Percentiles rank a stretch among this genome's conserved stretches.
Conservation (phyloP, 2,113 vertebrate genomes). For the Dipodomys ordii region DNA sequence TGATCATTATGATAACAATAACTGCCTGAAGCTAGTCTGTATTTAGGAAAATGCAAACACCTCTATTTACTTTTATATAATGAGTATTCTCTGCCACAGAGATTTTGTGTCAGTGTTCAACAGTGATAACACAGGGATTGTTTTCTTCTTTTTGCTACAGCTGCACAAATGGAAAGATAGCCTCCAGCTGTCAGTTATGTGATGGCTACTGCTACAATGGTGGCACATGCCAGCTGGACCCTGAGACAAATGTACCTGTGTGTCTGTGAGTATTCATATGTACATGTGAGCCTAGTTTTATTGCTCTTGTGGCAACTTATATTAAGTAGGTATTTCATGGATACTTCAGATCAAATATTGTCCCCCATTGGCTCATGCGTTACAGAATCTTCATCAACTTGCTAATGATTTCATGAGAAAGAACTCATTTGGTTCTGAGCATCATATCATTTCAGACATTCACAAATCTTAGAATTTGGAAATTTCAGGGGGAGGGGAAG, state of each 20-base stretch:
- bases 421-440: conserved; percentile 52
- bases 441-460: conserved; percentile 61
- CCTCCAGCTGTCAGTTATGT: conserved; percentile 97
- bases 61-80: neutral
- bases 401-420: conserved; percentile 52
- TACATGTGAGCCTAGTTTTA: neutral
- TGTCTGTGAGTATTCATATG: conserved; percentile 96
- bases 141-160: conserved; percentile 84
- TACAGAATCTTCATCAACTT: conserved; percentile 59
- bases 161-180: conserved; percentile 97
- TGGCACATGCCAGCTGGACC: conserved; percentile 97
- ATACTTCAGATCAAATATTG: conserved; percentile 33
- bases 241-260: conserved; percentile 95
- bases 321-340: conserved; percentile 50
- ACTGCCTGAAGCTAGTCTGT: neutral
- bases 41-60: conserved; percentile 17
- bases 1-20: conserved; percentile 56
- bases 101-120: conserved; percentile 48
- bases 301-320: neutral
- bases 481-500: neutral
- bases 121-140: conserved; percentile 10
- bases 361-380: conserved; percentile 11
- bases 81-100: conserved; percentile 9
- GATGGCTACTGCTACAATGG: conserved; percentile 99
- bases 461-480: conserved; percentile 46